A percentile compares a stretch with the other conserved stretches of the same genome.
Conservation (phyloP, 2,888 invertebrate genomes). For the Molanna angustata region DNA sequence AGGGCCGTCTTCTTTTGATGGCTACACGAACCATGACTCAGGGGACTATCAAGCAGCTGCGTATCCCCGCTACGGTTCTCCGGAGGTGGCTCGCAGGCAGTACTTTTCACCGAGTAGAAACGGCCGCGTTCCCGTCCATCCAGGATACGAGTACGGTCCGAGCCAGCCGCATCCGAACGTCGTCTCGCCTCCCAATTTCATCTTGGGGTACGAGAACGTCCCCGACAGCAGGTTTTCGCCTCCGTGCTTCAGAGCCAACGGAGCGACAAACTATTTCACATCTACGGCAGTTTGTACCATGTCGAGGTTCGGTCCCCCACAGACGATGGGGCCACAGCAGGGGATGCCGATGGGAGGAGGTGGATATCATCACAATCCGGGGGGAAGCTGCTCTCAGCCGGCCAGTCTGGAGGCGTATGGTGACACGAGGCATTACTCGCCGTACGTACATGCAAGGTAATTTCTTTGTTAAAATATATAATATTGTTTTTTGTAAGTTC, state of each 20-base stretch:
- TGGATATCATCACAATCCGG: slow-evolving; percentile 37
- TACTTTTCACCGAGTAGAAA: slow-evolving; percentile 25
- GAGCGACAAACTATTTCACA: slow-evolving; percentile 30
- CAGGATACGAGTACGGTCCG: slow-evolving; percentile 6
- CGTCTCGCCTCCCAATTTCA: slow-evolving; percentile 18
- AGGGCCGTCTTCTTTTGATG: slow-evolving; percentile 25
- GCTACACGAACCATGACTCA: slow-evolving; percentile 19
- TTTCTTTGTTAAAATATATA: too few relatives aligned
- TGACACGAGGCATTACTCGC: slow-evolving; percentile 46
- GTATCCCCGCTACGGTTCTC: slow-evolving; percentile 23
- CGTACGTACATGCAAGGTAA: slow-evolving; percentile 37
- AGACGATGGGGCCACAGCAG: not conserved
- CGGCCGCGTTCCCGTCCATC: slow-evolving; percentile 6
- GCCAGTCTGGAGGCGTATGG: slow-evolving; percentile 45
- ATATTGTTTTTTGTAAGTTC: too few relatives aligned
- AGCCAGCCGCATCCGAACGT: slow-evolving; percentile 18
- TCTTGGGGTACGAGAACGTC: slow-evolving; percentile 13
- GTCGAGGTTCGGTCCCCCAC: slow-evolving; percentile 23
- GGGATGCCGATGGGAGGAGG: slow-evolving; percentile 5
- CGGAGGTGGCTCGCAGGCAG: slow-evolving; percentile 25
- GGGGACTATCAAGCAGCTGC: slow-evolving; percentile 11
- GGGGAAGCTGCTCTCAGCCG: slow-evolving; percentile 53
- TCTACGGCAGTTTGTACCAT: slow-evolving; percentile 29
- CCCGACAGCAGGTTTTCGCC: slow-evolving; percentile 15
- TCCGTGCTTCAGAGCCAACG: slow-evolving; percentile 27